phyloP scores from a whole-genome alignment of 2,113 vertebrate genomes.

The Rhombomys opimus region DNA sequence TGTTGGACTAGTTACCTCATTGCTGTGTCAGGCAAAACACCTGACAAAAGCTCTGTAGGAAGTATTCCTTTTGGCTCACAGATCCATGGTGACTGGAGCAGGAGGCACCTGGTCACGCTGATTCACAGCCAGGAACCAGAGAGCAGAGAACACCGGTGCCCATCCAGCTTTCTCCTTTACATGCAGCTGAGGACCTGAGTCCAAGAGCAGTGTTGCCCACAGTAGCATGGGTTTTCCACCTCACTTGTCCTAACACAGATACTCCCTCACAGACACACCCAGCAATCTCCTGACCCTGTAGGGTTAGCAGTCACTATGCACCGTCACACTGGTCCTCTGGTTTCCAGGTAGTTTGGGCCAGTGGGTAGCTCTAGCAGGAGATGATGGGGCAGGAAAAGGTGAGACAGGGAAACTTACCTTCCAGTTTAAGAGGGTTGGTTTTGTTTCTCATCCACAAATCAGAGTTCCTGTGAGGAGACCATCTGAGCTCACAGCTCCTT shows the following conservation, averaged over 20 bases:
- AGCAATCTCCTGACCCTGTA: background rate
- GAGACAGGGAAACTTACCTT: background rate
- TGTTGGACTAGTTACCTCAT: background rate
- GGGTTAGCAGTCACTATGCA: background rate
- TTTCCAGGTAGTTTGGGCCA: background rate
- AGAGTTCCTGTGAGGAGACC: background rate
- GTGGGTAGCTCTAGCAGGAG: background rate
- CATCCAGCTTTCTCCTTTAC: background rate
- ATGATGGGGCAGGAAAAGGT: background rate
- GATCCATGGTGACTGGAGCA: background rate
- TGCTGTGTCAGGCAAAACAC: background rate
- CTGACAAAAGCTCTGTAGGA: background rate
- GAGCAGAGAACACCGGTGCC: background rate
- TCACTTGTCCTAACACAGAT: background rate
- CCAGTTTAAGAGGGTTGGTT: background rate
- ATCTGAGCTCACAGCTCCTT: background rate
- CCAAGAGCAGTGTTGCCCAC: background rate
- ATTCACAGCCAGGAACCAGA: background rate
- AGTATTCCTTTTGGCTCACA: background rate
- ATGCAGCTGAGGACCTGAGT: background rate
- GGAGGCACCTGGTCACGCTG: too few relatives aligned
- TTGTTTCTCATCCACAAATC: background rate
- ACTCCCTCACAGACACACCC: background rate
- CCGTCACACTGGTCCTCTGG: background rate
- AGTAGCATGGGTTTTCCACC: background rate